Percentiles rank a stretch among this genome's conserved stretches.
phyloP scores from a whole-genome alignment of 2,797 vertebrate species.

The Dryobates pubescens region DNA sequence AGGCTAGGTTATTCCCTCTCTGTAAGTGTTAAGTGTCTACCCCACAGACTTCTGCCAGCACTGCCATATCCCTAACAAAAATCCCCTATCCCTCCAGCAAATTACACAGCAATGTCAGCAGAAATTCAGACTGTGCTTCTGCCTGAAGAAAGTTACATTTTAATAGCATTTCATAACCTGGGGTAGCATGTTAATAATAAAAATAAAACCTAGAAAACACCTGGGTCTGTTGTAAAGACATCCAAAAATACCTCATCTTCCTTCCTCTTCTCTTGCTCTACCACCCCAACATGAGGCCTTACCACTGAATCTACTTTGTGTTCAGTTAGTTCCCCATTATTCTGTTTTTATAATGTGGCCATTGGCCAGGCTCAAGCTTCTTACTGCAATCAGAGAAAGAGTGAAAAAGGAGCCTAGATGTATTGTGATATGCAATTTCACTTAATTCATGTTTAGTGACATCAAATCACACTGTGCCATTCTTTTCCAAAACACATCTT shows the following conservation, averaged over 20 bases:
- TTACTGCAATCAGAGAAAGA: background rate
- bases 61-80: background rate
- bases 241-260: background rate
- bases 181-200: background rate
- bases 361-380: background rate
- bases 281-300: background rate
- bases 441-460: background rate
- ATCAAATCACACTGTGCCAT: background rate
- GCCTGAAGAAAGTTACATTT: background rate
- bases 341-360: background rate
- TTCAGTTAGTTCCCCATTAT: background rate
- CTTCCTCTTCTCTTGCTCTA: background rate
- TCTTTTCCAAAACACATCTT: background rate
- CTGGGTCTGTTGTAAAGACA: background rate
- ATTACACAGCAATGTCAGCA: background rate
- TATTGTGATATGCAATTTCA: background rate
- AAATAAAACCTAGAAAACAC: slow-evolving; percentile 10
- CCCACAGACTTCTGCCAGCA: background rate
- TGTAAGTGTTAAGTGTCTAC: background rate
- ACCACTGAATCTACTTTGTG: rapidly evolving
- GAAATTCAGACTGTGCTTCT: background rate
- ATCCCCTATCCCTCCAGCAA: background rate
- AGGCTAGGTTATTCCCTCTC: background rate
- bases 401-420: background rate
- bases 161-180: background rate